Base-by-base conservation (phyloP, 2,113 vertebrate genomes). In the Channa argus region DNA sequence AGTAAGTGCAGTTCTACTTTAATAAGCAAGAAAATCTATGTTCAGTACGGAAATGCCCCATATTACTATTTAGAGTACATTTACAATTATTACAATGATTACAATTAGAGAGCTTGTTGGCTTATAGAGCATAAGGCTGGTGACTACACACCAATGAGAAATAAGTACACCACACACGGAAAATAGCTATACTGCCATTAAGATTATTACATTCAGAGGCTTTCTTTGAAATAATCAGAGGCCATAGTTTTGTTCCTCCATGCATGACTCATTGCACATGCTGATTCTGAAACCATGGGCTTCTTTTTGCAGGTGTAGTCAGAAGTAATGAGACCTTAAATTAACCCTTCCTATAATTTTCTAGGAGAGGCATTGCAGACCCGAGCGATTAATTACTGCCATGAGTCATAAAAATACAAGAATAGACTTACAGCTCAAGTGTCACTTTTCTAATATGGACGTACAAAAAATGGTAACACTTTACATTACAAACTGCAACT, bases 321-420 rank as follows among this genome's bases (percentile, higher is more conserved):
- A 43, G 10, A 65, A 24, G 66, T 82, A 83, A 87, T 86, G 44
- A 80, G 50, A 77, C 70, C 37, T 78, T 72, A 68, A 39, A 71
- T 77, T 33, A 3, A 61, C 55, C 59, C 44, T 65, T 65, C 47
- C 71, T 79, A 60, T 88, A 66, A 88, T 88, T 91, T 77, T 64
- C 34, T 44, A 2, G 4, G 24, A 55, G 63, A 63, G 1, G 36
- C 51, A 44, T 14, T 5, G 49, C 37, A 44, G 63, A 50, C 7
- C 53, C 68, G 63, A 71, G 47, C 1, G 1, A 83, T 44, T 67
- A 47, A 86, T 74, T 67, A 65, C 73, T 46, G 64, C 12, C 51
- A 60, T 65, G 65, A 79, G 67, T 76, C 71, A 58, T 50, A 13
- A 52, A 50, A 56, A 59, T 45, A 44, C 33, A 33, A 13, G 59